Conservation (phyloP, 2,797 vertebrate species). For the Urosaurus nigricauda region DNA sequence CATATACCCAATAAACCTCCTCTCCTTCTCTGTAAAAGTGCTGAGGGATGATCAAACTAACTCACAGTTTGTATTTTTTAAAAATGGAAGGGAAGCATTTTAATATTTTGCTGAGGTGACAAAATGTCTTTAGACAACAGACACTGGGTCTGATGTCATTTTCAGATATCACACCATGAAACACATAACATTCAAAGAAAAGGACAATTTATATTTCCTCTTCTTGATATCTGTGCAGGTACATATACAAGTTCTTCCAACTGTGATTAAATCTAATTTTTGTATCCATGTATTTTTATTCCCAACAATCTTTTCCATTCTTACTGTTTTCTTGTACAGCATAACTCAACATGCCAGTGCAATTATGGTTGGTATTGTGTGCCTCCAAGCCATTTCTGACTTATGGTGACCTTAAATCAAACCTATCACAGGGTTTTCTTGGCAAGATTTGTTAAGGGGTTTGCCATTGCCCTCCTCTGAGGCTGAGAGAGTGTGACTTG, state of each 20-base stretch:
- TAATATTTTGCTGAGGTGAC: not conserved
- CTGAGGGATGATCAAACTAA: no score
- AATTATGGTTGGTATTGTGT: not conserved
- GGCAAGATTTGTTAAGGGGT: no score
- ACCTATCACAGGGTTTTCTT: no score
- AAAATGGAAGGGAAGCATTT: not conserved
- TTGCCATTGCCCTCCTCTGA: no score
- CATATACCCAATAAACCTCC: no score
- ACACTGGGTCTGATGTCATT: not conserved
- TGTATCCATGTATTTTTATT: not conserved
- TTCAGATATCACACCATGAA: not conserved
- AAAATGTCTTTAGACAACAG: not conserved
- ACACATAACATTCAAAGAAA: constrained; percentile 11
- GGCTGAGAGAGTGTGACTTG: no score
- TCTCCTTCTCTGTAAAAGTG: no score
- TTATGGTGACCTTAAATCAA: no score
- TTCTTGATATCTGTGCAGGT: not conserved
- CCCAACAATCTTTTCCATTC: not conserved
- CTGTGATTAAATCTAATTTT: not conserved
- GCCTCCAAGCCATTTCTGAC: no score
- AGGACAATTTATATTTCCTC: not conserved
- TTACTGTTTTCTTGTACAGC: not conserved
- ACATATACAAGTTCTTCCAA: not conserved
- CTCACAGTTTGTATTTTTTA: not conserved
- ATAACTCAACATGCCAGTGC: not conserved